Evolutionary conservation across 2,113 vertebrate genomes (phyloP).

Genomic region (Barnardius zonarius): DNA sequence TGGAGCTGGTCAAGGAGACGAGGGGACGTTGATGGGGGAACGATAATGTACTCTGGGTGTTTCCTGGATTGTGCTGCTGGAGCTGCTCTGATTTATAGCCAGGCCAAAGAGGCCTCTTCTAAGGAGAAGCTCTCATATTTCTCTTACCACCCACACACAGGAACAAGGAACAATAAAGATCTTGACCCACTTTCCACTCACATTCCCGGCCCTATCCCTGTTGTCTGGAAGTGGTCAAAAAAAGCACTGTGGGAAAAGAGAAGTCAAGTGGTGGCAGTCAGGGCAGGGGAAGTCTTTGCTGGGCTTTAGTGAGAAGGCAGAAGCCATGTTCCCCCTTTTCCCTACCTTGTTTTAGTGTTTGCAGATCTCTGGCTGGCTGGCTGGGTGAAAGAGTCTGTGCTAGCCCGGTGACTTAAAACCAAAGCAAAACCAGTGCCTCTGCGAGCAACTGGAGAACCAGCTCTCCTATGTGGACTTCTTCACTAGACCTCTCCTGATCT

Average conservation of each 20-base stretch:
- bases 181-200: not conserved
- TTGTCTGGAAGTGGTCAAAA: not conserved
- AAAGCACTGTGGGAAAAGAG: not conserved
- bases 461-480: not conserved
- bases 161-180: slow-evolving; percentile 2
- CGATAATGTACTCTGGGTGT: not conserved
- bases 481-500: not conserved
- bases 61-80: not conserved
- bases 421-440: not conserved
- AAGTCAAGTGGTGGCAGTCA: accelerated
- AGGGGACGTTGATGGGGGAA: not conserved
- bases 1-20: not conserved
- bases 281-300: not conserved
- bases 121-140: not conserved
- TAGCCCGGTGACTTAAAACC: not conserved
- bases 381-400: not conserved
- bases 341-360: not conserved
- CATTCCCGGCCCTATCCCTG: not conserved
- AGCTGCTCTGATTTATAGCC: not conserved
- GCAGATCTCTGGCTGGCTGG: accelerated
- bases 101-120: not conserved
- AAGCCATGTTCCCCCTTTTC: not conserved
- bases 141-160: not conserved
- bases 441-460: accelerated
- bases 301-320: not conserved